Conservation (phyloP, 2,888 invertebrate species). For the Carabus problematicus region DNA sequence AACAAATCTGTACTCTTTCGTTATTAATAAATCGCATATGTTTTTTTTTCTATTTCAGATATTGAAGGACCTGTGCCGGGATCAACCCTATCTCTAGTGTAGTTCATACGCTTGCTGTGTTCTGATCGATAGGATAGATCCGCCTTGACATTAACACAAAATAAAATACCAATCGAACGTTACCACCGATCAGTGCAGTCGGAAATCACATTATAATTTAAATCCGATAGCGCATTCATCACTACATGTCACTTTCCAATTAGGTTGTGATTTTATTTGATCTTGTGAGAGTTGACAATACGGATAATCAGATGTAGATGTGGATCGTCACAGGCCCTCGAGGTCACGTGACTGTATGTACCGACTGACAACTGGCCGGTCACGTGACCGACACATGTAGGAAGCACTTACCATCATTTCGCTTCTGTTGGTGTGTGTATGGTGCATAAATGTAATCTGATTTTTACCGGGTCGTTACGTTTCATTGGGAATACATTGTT, state of each 20-base stretch:
- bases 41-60: too few relatives aligned
- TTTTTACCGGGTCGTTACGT: constrained; percentile 17
- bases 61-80: too few relatives aligned
- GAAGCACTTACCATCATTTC: constrained; percentile 34
- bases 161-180: constrained; percentile 7
- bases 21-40: too few relatives aligned
- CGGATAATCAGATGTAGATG: constrained; percentile 6
- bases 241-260: constrained; percentile 33
- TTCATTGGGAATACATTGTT: constrained; percentile 6
- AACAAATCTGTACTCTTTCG: too few relatives aligned
- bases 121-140: not conserved
- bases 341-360: constrained; percentile 1
- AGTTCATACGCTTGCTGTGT: too few relatives aligned
- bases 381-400: constrained; percentile 25
- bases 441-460: constrained; percentile 13
- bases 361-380: constrained; percentile 1
- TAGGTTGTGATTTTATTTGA: constrained; percentile 30
- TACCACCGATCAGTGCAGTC: not conserved
- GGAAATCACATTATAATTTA: constrained; percentile 15
- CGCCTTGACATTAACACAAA: not conserved
- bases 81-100: too few relatives aligned
- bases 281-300: constrained; percentile 8
- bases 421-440: not conserved
- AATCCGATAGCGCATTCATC: constrained; percentile 24
- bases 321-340: constrained; percentile 4